A percentile compares a stretch with the other conserved stretches of the same genome.
These are phyloP conservation scores for Ceuthmochares aereus DNA, from an alignment of 2,113 vertebrate genomes.

Conservation along the genomic window DNA sequence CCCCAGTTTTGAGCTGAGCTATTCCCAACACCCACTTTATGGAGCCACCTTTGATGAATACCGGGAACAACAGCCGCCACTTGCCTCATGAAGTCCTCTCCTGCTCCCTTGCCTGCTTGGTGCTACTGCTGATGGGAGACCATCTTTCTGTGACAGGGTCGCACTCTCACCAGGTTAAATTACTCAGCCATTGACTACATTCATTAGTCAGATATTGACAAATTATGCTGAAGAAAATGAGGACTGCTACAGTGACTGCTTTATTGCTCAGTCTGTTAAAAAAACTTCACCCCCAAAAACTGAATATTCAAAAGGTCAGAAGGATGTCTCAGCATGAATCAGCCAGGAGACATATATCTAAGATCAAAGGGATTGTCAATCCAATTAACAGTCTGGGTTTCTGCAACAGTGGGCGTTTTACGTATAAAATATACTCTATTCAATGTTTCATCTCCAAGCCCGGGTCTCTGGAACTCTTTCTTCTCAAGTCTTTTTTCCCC, in stretches of 20 bases:
- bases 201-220: slow-evolving; percentile 1
- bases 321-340: slow-evolving; percentile 28
- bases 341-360: background rate
- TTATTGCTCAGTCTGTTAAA: background rate
- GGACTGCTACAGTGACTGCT: background rate
- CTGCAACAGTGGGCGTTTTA: background rate
- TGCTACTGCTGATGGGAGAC: background rate
- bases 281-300: background rate
- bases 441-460: background rate
- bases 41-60: background rate
- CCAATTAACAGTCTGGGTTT: background rate
- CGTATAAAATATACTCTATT: background rate
- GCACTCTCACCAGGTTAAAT: background rate
- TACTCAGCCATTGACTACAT: background rate
- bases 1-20: background rate
- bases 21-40: background rate
- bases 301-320: slow-evolving; percentile 32
- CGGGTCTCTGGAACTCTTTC: background rate
- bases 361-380: slow-evolving; percentile 3
- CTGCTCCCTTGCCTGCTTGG: background rate
- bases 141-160: background rate
- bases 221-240: background rate
- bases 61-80: background rate
- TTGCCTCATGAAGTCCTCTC: background rate
- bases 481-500: background rate